These are phyloP conservation scores for Leucoraja ocellata DNA, from an alignment of 2,797 vertebrate species.

Conservation along the genomic window DNA sequence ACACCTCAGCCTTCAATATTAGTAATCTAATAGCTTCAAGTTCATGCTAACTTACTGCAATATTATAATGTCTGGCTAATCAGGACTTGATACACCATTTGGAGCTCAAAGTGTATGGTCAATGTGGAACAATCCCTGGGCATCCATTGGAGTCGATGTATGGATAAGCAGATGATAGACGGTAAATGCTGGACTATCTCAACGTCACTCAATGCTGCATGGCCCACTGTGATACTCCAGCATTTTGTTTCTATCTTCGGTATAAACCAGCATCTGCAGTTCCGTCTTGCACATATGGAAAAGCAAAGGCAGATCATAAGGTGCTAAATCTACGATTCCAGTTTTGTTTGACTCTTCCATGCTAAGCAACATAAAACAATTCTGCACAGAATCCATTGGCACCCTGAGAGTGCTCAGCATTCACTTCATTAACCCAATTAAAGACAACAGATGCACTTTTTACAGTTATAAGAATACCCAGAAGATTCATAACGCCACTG, in stretches of 20 bases:
- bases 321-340: neutral
- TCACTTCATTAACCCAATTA: constrained; percentile 26
- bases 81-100: neutral
- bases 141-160: neutral
- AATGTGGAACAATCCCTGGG: neutral
- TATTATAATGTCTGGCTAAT: neutral
- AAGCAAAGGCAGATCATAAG: neutral
- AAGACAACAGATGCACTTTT: constrained; percentile 31
- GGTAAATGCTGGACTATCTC: no score
- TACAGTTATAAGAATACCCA: neutral
- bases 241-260: no score
- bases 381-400: neutral
- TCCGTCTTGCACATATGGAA: no score
- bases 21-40: no score
- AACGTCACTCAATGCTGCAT: no score
- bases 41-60: neutral
- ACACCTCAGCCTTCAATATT: no score
- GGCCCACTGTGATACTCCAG: no score
- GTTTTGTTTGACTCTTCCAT: neutral
- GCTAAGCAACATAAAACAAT: neutral
- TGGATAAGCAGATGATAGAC: neutral
- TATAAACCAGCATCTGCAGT: no score
- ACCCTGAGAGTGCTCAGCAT: neutral
- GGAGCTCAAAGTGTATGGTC: neutral
- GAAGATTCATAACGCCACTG: neutral